Conservation (phyloP, 2,113 vertebrate genomes). For the Oreocharis arfaki region DNA sequence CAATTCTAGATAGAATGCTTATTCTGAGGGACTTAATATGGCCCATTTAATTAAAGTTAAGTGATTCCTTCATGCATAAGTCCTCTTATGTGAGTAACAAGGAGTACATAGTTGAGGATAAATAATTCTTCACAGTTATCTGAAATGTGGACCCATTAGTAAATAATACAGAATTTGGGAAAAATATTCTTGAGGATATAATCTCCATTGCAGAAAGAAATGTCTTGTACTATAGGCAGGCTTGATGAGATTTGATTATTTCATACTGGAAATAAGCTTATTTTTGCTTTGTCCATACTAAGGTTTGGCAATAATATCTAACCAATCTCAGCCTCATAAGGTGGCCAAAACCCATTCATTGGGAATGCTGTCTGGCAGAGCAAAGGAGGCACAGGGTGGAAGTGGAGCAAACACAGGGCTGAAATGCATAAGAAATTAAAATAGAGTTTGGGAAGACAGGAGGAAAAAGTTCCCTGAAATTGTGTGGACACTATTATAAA, state of each 20-base stretch:
- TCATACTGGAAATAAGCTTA: not conserved
- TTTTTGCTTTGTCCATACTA: not conserved
- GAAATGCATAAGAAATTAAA: not conserved
- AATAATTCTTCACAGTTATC: conserved; percentile 63
- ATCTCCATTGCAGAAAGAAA: not conserved
- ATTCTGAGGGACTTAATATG: conserved; percentile 64
- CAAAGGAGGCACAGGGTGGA: not conserved
- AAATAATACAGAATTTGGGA: conserved; percentile 41
- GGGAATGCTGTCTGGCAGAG: not conserved
- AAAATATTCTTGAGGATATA: conserved; percentile 2
- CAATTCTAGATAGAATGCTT: not conserved
- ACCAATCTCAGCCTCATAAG: not conserved
- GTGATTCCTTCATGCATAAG: conserved; percentile 58
- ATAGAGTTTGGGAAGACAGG: not conserved
- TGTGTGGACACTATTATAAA: not conserved
- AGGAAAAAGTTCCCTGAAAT: not conserved
- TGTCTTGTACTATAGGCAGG: not conserved
- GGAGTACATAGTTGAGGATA: conserved; percentile 50
- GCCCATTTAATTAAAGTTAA: conserved; percentile 63
- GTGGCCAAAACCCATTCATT: not conserved
- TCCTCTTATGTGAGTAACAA: conserved; percentile 57
- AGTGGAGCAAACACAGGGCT: not conserved
- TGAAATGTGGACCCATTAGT: conserved; percentile 42
- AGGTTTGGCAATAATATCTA: not conserved
- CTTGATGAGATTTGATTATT: not conserved